Percentiles rank a stretch among this genome's conserved stretches.
phyloP scores from a whole-genome alignment of 1,140 invertebrate species.

The Andrena cerasifolii region DNA sequence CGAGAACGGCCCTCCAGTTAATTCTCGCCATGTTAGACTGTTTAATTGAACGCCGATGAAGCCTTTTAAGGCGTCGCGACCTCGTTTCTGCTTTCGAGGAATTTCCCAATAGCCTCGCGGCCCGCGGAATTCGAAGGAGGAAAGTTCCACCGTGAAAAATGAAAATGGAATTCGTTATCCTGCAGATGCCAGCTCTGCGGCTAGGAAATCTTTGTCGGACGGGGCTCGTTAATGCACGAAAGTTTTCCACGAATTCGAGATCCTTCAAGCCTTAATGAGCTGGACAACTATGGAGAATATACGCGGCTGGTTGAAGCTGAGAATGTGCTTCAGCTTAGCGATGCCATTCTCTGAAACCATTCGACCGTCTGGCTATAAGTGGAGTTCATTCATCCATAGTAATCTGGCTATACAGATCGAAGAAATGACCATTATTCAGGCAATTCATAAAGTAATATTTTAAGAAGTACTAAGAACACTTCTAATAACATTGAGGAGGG shows the following conservation, averaged over 20 bases:
- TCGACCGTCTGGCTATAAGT: no score
- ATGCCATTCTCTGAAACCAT: no score
- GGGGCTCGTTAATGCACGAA: conserved; percentile 38
- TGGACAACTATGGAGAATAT: conserved; percentile 31
- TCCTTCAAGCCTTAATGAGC: conserved; percentile 37
- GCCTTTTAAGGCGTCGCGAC: conserved; percentile 47
- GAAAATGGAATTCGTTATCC: conserved; percentile 37
- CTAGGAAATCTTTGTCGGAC: conserved; percentile 17
- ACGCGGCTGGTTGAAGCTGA: background rate
- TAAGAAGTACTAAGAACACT: no score
- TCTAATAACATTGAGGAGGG: no score
- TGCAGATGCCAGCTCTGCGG: background rate
- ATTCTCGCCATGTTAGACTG: background rate
- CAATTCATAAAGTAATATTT: no score
- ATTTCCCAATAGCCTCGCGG: conserved; percentile 18
- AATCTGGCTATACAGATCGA: no score
- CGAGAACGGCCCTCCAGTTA: background rate
- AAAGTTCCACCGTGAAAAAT: conserved; percentile 40
- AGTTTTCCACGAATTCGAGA: conserved; percentile 30
- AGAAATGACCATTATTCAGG: no score
- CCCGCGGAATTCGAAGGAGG: background rate
- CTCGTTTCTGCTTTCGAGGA: conserved; percentile 50
- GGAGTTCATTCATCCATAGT: no score
- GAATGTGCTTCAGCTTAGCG: background rate
- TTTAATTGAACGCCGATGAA: conserved; percentile 45